These are phyloP conservation scores for Ailurus styani DNA, from an alignment of 2,113 vertebrate species.

Conservation along the genomic window DNA sequence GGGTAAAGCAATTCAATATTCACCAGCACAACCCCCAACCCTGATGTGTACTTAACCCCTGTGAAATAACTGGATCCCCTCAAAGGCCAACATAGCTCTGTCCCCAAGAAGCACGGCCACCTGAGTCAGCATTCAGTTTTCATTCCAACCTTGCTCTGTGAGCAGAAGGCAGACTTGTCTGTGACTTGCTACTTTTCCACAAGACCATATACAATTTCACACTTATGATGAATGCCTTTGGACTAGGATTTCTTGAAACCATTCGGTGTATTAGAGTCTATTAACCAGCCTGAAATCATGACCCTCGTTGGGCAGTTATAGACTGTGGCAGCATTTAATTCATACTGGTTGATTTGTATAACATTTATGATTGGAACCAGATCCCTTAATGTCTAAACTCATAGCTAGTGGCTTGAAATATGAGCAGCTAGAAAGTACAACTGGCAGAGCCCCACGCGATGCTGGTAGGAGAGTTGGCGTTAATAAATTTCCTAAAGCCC, in stretches of 20 bases:
- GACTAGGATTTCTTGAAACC: constrained; percentile 81
- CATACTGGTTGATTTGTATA: constrained; percentile 91
- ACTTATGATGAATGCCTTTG: constrained; percentile 63
- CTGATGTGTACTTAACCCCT: fast-evolving
- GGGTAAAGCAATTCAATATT: not conserved
- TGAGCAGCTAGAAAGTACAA: constrained; percentile 70
- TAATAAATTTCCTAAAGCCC: not conserved
- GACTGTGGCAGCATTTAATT: constrained; percentile 87
- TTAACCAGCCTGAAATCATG: constrained; percentile 86
- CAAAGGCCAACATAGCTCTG: not conserved
- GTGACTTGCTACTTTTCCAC: constrained; percentile 25
- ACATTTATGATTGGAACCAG: constrained; percentile 89
- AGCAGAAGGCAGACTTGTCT: not conserved
- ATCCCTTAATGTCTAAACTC: constrained; percentile 88
- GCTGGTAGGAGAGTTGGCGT: constrained; percentile 55
- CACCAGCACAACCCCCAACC: fast-evolving
- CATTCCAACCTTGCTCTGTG: not conserved
- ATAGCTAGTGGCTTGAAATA: constrained; percentile 81
- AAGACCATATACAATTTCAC: constrained; percentile 49
- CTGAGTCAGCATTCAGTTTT: not conserved
- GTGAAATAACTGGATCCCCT: not conserved
- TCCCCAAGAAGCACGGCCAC: not conserved
- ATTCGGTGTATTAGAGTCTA: constrained; percentile 85
- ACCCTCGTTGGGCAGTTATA: constrained; percentile 86
- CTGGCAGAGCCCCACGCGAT: constrained; percentile 59